These are phyloP conservation scores for Polietes domitor DNA, from an alignment of 2,888 invertebrate species.

Conservation along the genomic window DNA sequence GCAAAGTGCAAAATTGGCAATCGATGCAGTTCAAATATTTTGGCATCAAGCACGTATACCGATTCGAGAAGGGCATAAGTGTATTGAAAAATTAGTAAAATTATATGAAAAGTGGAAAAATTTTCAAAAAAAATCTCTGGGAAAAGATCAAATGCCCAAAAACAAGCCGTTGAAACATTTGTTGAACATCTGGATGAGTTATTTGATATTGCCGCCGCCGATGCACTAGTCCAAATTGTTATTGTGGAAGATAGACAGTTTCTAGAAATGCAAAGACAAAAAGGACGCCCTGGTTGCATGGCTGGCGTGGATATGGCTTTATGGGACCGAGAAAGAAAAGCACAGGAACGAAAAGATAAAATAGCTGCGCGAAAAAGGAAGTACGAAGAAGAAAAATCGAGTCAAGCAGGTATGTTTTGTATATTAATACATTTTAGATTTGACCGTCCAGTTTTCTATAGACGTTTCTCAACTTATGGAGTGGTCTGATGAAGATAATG, in stretches of 20 bases:
- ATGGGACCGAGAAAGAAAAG: not conserved
- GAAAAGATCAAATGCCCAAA: not conserved
- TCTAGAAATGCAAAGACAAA: not conserved
- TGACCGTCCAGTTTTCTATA: not conserved
- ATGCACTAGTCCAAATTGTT: not conserved
- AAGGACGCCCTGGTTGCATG: not conserved
- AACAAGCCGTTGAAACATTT: not conserved
- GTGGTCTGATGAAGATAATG: not conserved
- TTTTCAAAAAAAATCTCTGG: not conserved
- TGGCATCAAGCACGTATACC: constrained; percentile 26
- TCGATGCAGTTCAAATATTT: constrained; percentile 18
- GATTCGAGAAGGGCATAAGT: not conserved
- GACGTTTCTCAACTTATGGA: not conserved
- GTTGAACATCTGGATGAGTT: not conserved
- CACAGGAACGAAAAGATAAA: constrained; percentile 5
- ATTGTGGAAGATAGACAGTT: constrained; percentile 11
- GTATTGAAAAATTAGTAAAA: not conserved
- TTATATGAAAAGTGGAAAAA: not conserved
- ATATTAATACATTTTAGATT: too few relatives aligned
- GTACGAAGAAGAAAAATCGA: not conserved
- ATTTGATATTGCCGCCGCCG: not conserved
- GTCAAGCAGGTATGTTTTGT: too few relatives aligned
- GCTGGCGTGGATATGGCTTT: not conserved
- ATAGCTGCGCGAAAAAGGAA: not conserved
- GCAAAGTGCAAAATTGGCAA: constrained; percentile 5